Percentiles rank a stretch among this genome's conserved stretches.
Evolutionary conservation across 2,113 vertebrate species (phyloP).

Genomic region (Prunella fulvescens): DNA sequence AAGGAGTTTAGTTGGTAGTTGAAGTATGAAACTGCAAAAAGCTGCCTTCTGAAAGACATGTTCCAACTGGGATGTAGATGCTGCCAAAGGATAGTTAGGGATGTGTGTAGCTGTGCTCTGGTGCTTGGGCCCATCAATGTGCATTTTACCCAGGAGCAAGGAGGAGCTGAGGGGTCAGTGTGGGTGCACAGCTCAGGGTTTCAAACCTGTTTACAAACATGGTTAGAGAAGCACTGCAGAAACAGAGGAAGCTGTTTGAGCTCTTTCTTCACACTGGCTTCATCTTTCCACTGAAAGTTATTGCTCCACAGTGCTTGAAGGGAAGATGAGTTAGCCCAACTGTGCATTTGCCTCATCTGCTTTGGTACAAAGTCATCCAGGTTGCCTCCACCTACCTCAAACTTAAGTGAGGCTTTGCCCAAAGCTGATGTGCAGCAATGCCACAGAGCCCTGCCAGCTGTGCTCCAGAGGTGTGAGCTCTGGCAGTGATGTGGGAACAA

Average conservation of each 20-base stretch:
- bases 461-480: neutral
- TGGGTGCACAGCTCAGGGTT: neutral
- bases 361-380: neutral
- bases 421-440: neutral
- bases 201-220: neutral
- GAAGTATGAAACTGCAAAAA: conserved; percentile 50
- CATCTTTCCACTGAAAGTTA: neutral
- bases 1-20: conserved; percentile 52
- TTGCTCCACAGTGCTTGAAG: conserved; percentile 34
- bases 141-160: neutral
- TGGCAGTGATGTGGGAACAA: neutral
- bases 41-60: neutral
- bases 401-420: neutral
- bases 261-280: conserved; percentile 28
- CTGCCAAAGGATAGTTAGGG: neutral
- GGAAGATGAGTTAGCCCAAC: neutral
- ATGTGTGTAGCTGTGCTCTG: neutral
- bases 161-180: neutral
- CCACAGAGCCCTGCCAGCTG: neutral
- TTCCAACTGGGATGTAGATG: conserved; percentile 8
- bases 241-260: conserved; percentile 34
- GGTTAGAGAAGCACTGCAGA: neutral
- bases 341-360: neutral
- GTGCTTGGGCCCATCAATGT: neutral
- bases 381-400: neutral